Percentiles rank a stretch among this genome's conserved stretches.
phyloP scores from a whole-genome alignment of 2,888 invertebrate species.

The Catocala nupta region DNA sequence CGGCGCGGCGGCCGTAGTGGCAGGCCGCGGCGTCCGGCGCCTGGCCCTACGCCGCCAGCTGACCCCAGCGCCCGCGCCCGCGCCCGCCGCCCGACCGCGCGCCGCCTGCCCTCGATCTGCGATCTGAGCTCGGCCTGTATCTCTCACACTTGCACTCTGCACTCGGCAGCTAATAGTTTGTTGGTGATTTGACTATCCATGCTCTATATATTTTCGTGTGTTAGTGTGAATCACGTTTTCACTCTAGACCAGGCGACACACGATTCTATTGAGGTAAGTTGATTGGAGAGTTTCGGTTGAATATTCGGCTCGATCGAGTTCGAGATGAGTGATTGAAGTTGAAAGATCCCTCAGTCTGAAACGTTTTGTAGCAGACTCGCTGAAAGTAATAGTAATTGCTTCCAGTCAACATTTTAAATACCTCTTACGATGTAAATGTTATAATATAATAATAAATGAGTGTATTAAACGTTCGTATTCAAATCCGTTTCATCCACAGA shows the following conservation, averaged over 20 bases:
- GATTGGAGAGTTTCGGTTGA: constrained; percentile 14
- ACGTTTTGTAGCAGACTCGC: constrained; percentile 5
- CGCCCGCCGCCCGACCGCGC: constrained; percentile 4
- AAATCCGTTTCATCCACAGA: constrained; percentile 18
- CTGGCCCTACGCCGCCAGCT: constrained; percentile 21
- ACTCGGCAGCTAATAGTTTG: constrained; percentile 19
- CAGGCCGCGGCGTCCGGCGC: constrained; percentile 65
- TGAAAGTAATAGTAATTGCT: constrained; percentile 3
- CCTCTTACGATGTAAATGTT: constrained; percentile 21
- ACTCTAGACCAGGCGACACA: neutral
- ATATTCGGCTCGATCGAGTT: constrained; percentile 26
- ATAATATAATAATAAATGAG: constrained; percentile 23
- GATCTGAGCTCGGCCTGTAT: neutral
- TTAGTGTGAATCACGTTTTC: neutral
- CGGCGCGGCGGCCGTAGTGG: constrained; percentile 74
- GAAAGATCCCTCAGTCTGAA: constrained; percentile 36
- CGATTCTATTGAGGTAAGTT: neutral
- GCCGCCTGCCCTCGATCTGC: constrained; percentile 1
- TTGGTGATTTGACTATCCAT: neutral
- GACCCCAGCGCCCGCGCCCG: constrained; percentile 27
- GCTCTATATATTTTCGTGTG: constrained; percentile 1
- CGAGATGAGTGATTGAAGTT: constrained; percentile 41
- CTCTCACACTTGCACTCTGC: neutral
- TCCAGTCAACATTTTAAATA: constrained; percentile 25
- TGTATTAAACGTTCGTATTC: constrained; percentile 36